phyloP scores from a whole-genome alignment of 2,797 vertebrate species.

The Otus scops region DNA sequence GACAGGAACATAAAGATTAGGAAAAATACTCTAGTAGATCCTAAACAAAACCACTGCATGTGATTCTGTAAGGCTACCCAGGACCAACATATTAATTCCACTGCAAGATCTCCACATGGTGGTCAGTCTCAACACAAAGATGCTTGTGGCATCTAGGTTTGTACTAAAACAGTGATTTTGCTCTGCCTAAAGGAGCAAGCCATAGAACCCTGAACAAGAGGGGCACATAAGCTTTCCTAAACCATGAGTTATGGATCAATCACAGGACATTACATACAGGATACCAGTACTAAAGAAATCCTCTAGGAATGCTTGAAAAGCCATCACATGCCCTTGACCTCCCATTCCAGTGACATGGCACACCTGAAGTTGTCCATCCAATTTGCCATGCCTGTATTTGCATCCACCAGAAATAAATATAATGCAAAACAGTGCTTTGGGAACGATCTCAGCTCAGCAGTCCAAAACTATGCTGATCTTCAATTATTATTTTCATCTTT shows the following conservation, averaged over 20 bases:
- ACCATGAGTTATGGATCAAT: not conserved
- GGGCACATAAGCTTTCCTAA: not conserved
- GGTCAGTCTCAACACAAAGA: not conserved
- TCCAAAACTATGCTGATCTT: not conserved
- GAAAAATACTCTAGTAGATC: not conserved
- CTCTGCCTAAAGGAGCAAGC: not conserved
- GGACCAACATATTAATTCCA: not conserved
- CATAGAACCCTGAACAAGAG: not conserved
- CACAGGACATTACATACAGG: not conserved
- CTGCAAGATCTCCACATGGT: not conserved
- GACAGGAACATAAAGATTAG: not conserved
- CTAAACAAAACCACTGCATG: not conserved
- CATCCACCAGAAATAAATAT: accelerated
- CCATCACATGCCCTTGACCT: accelerated
- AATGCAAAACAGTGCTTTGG: not conserved
- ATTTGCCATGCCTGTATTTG: not conserved
- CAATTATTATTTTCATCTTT: not conserved
- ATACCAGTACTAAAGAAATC: not conserved
- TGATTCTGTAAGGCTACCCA: not conserved
- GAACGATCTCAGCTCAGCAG: not conserved
- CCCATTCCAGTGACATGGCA: not conserved
- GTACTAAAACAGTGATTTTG: not conserved
- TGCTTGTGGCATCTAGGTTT: not conserved
- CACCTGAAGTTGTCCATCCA: not conserved
- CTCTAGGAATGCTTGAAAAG: not conserved